Percentiles rank a stretch among this genome's conserved stretches.
Conservation (phyloP, 2,888 invertebrate species). For the Lochmaea capreae region DNA sequence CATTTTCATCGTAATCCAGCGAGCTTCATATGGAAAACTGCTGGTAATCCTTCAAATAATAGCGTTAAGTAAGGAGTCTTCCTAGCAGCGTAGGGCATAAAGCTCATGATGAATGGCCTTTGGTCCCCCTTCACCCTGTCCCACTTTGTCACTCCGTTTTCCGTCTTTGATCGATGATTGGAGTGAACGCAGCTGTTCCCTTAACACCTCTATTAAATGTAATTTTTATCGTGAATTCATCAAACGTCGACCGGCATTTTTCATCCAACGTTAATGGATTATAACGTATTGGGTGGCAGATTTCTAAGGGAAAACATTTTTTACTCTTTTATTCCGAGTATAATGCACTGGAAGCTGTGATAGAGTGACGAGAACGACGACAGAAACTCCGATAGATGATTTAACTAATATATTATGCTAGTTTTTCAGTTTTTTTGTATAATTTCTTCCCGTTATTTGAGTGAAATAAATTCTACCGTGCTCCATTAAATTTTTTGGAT, state of each 20-base stretch:
- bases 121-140: constrained; percentile 60
- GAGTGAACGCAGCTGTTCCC: constrained; percentile 61
- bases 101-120: constrained; percentile 62
- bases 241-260: constrained; percentile 49
- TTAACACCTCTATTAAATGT: constrained; percentile 63
- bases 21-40: constrained; percentile 39
- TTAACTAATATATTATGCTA: background rate
- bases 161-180: constrained; percentile 63
- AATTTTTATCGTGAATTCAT: constrained; percentile 58
- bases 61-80: constrained; percentile 54
- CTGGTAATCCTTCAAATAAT: constrained; percentile 54
- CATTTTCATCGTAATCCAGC: background rate
- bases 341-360: constrained; percentile 10
- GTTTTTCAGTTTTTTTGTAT: background rate
- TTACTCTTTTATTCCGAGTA: constrained; percentile 25
- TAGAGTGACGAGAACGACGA: background rate
- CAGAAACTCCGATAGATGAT: background rate
- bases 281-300: constrained; percentile 36
- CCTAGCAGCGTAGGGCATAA: constrained; percentile 53
- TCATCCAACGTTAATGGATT: constrained; percentile 45
- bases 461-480: no score
- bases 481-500: no score
- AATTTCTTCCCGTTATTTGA: no score
- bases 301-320: constrained; percentile 25
- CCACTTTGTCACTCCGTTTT: constrained; percentile 64